Base-by-base conservation (phyloP, 2,888 invertebrate genomes). In the Oligia fasciuncula region DNA sequence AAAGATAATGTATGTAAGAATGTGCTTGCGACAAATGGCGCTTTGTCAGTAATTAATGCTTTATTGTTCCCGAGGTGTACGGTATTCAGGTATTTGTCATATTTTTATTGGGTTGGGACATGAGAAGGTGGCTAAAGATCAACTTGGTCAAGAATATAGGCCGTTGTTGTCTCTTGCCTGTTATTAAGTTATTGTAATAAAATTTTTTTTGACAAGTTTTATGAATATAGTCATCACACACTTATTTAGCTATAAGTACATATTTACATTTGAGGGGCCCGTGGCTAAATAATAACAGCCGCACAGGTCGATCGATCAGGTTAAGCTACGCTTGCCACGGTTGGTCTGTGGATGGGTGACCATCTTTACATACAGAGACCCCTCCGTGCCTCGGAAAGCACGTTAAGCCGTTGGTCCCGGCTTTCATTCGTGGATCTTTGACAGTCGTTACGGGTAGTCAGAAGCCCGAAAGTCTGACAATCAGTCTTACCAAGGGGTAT, bases 1-100 rank as follows among this genome's bases (percentile, higher is more conserved):
- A 60, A 71, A 76, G 51, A 49, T 76, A 81, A 85, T 81, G 19
- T 57, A 75, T 85, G 67, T 65, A 80, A 73, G 76, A 86, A 85
- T 85, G 67, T 77, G 13, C 13, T 68, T 0, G 14, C 43, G 80
- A 86, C 76, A 83, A 84, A 80, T 74, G 35, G 73, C 54, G 13
- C 17, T 69, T 68, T 43, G 29, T 66, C 14, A 68, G 67, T 76
- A 77, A 83, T 83, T 73, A 67, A 83, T 67, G 66, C n/a, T 66
- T 72, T 17, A 79, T 80, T 85, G 83, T 85, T 35, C n/a, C 13
- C 40, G 40, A 77, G 72, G 63, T 85, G 83, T 73, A 62, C 43
- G 62, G 71, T 35, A 74, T 76, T 29, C 51, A 46, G 46, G 54
- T 71, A 68, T 77, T 67, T 68, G 29, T 65, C 1, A 29, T 63